Conservation (phyloP, 2,888 invertebrate genomes). For the Octonoba sinensis region DNA sequence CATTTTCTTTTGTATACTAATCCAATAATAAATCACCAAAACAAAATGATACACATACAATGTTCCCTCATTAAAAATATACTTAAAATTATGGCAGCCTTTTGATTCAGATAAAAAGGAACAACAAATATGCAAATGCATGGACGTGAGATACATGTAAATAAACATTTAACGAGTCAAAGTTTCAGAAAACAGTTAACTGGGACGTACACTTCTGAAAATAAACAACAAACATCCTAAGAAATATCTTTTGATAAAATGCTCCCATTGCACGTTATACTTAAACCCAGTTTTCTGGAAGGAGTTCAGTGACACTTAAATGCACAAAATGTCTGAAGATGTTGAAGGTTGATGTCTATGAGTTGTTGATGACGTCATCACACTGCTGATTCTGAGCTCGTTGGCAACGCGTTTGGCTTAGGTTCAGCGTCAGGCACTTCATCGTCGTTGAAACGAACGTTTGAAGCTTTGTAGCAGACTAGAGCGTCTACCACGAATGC, state of each 20-base stretch:
- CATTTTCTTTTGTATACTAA: background rate
- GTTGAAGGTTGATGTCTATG: background rate
- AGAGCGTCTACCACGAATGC: slow-evolving; percentile 90
- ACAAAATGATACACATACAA: background rate
- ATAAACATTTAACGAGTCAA: slow-evolving; percentile 21
- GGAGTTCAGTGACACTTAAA: slow-evolving; percentile 3
- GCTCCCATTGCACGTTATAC: background rate
- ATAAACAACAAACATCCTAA: too few species aligned
- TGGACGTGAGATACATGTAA: slow-evolving; percentile 40
- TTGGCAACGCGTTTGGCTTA: slow-evolving; percentile 15
- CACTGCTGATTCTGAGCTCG: slow-evolving; percentile 41
- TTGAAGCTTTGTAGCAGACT: slow-evolving; percentile 90
- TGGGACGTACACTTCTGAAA: too few species aligned
- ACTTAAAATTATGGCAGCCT: slow-evolving; percentile 46
- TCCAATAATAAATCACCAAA: slow-evolving; percentile 38
- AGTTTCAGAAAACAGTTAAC: too few species aligned
- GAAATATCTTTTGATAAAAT: too few species aligned
- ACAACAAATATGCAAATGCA: slow-evolving; percentile 38
- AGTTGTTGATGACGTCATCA: slow-evolving; percentile 17
- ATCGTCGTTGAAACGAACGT: slow-evolving; percentile 80
- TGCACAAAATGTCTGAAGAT: slow-evolving; percentile 31
- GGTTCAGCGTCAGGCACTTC: slow-evolving; percentile 69
- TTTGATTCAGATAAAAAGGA: slow-evolving; percentile 43
- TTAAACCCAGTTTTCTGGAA: slow-evolving; percentile 10
- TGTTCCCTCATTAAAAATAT: slow-evolving; percentile 37